Percentiles rank a stretch among this genome's conserved stretches.
phyloP scores from a whole-genome alignment of 2,113 vertebrate species.

The Aegypius monachus region DNA sequence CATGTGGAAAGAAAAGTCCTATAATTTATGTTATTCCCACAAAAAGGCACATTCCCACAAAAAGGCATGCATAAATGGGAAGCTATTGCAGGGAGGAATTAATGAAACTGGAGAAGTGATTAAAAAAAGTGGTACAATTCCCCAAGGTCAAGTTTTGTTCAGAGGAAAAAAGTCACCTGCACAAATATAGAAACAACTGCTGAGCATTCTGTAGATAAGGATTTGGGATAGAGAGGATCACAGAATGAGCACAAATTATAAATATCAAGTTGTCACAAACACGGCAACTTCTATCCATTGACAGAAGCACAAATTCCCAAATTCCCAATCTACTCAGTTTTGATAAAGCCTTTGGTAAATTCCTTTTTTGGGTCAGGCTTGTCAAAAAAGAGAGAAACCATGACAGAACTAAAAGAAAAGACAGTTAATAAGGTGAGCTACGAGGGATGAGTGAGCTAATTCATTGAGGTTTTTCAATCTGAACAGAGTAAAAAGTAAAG shows the following conservation, averaged over 20 bases:
- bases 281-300: background rate
- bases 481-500: background rate
- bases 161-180: background rate
- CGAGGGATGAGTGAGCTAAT: background rate
- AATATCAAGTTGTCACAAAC: background rate
- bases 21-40: background rate
- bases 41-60: background rate
- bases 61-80: background rate
- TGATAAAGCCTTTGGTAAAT: background rate
- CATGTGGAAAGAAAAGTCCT: background rate
- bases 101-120: background rate
- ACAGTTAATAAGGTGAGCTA: background rate
- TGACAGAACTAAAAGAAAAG: rapidly evolving
- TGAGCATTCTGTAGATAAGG: background rate
- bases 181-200: constrained; percentile 24
- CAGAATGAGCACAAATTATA: background rate
- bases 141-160: constrained; percentile 12
- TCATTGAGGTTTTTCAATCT: background rate
- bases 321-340: background rate
- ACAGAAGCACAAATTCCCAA: background rate
- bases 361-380: background rate
- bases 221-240: background rate
- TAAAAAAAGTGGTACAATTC: background rate
- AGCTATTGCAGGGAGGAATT: background rate
- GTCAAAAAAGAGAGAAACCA: background rate